Evolutionary conservation across 2,113 vertebrate species (phyloP), one percentile per base, ranked within the genome.

Genomic region (Zonotrichia leucophrys): DNA sequence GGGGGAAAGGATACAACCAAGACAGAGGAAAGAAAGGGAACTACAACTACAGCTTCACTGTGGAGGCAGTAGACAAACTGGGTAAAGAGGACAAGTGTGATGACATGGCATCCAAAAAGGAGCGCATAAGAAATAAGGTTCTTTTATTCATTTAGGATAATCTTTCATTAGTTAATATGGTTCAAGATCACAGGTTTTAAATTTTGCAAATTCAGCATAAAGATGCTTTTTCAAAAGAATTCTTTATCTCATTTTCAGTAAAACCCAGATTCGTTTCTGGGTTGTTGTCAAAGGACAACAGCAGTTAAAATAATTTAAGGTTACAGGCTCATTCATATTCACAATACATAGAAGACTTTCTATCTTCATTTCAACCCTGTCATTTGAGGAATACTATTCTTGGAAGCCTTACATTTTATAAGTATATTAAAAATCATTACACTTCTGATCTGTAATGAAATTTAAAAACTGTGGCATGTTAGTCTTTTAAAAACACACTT

Each of bases 71-170:
- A 90, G 99, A 99, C 92, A 98, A 98, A 96, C 96, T 98, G 82
- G 98, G 98, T 90, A 99, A 98, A 97, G 99, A 99, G 91, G 98
- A 99, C 97, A 98, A 98, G 96, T 97, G 96, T 92, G 98, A 99
- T 72, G 98, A 98, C 78, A 97, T 97, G 96, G 98, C 98, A 95
- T 98, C 98, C 97, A 98, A 98, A 97, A 99, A 98, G 98, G 99
- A 99, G 91, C 98, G 98, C 95, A 98, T 98, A 97, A 98, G 98
- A 98, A 99, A 99, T 98, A 99, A 99, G 99, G 98, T 99, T 98
- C 95, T 97, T 96, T 95, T 95, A 94, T 96, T 97, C 92, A 94
- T 95, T 94, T 96, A 97, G 97, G 97, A 97, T 96, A 90, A 96
- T 90, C 85, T 97, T 93, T 97, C 93, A 89, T 94, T 96, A 95